Base-by-base conservation (phyloP, 1,140 invertebrate genomes). In the Contarinia nasturtii region DNA sequence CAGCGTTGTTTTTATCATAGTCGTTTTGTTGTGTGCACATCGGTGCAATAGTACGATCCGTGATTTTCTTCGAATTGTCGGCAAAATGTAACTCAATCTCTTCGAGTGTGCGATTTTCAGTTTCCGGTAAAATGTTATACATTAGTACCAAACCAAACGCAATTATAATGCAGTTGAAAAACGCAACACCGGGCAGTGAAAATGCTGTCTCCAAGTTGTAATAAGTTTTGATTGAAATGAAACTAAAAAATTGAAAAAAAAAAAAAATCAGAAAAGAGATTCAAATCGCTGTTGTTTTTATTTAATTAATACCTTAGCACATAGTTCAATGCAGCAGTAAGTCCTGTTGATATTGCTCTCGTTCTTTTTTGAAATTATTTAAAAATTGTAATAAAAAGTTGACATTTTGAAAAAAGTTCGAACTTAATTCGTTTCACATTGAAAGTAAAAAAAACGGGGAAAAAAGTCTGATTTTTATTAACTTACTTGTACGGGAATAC, bases 71-170 rank as follows among this genome's bases (percentile, higher is more conserved):
- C 2, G 14, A 14, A 33, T 65, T 53, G 2, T 75, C 75, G 1
- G 69, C 69, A 51, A 75, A 75, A 46, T 61, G 61, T 2, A 61
- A 60, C 54, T 78, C 74, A 36, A 88, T 83, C 58, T 88, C 81
- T 57, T 81, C 72, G 43, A 88, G 65, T 2, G 71, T 72, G 51
- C 75, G 79, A 2, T 82, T 79, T 63, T 82, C 83, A 0, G 84
- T 89, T 63, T 89, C 83, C 2, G 86, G 84, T n/a, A 89, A 57
- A 49, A 75, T 73, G 38, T 76, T 68, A 49, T 74, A 75, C 12
- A 83, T 60, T 46, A 80, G 55, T 2, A 27, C 10, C 27, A 27
- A 27, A 27, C 27, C 27, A 10, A 76, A 15, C 14, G 72, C 63
- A n/a, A 71, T 70, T 43, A 77, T 66, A 3, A 53, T 64, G 5